phyloP scores from a whole-genome alignment of 1,140 invertebrate genomes.

The Bombus huntii region DNA sequence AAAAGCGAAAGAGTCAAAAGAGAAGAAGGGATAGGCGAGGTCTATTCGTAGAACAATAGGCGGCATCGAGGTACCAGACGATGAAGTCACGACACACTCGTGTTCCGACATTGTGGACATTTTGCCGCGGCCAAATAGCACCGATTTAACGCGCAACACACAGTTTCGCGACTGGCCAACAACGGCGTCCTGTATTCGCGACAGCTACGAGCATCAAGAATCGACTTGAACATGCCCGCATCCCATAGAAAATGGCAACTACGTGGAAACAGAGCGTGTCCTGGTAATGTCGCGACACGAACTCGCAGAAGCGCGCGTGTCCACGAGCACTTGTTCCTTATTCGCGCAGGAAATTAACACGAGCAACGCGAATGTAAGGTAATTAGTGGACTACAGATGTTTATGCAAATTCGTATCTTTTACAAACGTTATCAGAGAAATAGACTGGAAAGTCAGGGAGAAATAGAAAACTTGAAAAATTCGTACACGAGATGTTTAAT shows the following conservation, averaged over 20 bases:
- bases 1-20: conserved; percentile 14
- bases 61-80: conserved; percentile 67
- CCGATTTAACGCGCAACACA: conserved; percentile 53
- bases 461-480: too few relatives aligned
- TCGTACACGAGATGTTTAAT: neutral
- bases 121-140: conserved; percentile 67
- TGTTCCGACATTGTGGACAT: conserved; percentile 58
- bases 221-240: conserved; percentile 36
- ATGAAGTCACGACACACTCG: conserved; percentile 71
- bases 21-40: conserved; percentile 37
- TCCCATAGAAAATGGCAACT: neutral
- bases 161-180: neutral
- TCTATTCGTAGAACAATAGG: conserved; percentile 70
- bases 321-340: neutral
- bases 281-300: neutral
- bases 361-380: neutral
- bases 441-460: too few relatives aligned
- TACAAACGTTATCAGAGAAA: too few relatives aligned
- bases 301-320: neutral
- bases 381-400: too few relatives aligned
- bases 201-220: conserved; percentile 41
- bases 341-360: neutral
- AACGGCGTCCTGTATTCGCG: too few relatives aligned
- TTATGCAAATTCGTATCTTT: too few relatives aligned
- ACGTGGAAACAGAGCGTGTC: conserved; percentile 34